These are phyloP conservation scores for Drosophila serrata DNA, from an alignment of 1,140 invertebrate species.

Conservation along the genomic window DNA sequence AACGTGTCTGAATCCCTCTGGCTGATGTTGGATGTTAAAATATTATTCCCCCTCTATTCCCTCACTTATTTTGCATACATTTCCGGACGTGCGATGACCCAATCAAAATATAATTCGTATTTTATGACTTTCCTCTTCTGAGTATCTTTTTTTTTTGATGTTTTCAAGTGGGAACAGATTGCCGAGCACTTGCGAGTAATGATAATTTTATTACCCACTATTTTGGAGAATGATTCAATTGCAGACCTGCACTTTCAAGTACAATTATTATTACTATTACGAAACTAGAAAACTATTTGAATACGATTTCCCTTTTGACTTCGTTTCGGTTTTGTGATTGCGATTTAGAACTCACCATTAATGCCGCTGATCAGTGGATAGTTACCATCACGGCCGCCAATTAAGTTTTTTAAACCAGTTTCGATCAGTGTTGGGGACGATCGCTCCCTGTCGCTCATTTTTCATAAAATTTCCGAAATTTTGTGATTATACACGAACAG, in stretches of 20 bases:
- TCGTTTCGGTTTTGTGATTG: neutral
- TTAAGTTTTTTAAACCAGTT: slow-evolving; percentile 92
- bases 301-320: neutral
- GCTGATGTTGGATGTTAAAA: slow-evolving; percentile 1
- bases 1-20: slow-evolving; percentile 25
- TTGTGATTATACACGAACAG: slow-evolving; percentile 81
- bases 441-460: slow-evolving; percentile 92
- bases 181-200: slow-evolving; percentile 45
- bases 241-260: slow-evolving; percentile 7
- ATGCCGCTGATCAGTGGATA: slow-evolving; percentile 90
- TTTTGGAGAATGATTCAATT: slow-evolving; percentile 19
- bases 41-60: neutral
- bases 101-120: slow-evolving; percentile 46
- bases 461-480: slow-evolving; percentile 83
- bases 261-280: slow-evolving; percentile 2
- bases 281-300: neutral
- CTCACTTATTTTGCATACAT: slow-evolving; percentile 37
- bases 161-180: slow-evolving; percentile 43
- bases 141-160: neutral
- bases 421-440: slow-evolving; percentile 92
- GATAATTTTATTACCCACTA: slow-evolving; percentile 7
- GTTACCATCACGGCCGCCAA: slow-evolving; percentile 91
- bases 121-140: slow-evolving; percentile 31
- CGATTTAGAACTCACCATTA: slow-evolving; percentile 88
- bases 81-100: slow-evolving; percentile 51